These are phyloP conservation scores for Myathropa florea DNA, from an alignment of 2,888 invertebrate species.

Conservation along the genomic window DNA sequence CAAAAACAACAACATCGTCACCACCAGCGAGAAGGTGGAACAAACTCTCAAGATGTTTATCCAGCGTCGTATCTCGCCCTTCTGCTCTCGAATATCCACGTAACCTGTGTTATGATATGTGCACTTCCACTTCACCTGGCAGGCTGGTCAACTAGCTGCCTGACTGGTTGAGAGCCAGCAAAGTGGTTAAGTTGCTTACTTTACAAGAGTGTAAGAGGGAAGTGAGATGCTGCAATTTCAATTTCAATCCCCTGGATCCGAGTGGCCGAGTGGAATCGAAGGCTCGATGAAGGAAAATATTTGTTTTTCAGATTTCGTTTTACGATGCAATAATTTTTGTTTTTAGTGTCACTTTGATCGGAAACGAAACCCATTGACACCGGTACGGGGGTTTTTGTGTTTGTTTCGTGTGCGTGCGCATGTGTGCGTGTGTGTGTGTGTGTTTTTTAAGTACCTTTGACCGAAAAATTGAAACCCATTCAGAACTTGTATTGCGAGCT, in stretches of 20 bases:
- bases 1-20: background rate
- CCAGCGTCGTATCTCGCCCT: conserved; percentile 38
- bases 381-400: conserved; percentile 35
- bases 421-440: conserved; percentile 12
- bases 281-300: conserved; percentile 46
- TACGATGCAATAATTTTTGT: conserved; percentile 70
- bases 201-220: conserved; percentile 58
- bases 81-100: conserved; percentile 53
- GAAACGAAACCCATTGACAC: conserved; percentile 63
- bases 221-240: conserved; percentile 46
- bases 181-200: conserved; percentile 59
- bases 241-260: conserved; percentile 12
- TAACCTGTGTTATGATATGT: conserved; percentile 66
- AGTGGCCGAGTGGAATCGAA: background rate
- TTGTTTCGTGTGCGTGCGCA: conserved; percentile 2
- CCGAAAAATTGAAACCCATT: conserved; percentile 68
- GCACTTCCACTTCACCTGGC: conserved; percentile 64
- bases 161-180: conserved; percentile 51
- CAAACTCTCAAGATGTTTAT: conserved; percentile 55
- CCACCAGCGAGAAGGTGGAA: conserved; percentile 41
- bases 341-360: conserved; percentile 69
- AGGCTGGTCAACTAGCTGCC: conserved; percentile 56
- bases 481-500: conserved; percentile 54
- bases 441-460: conserved; percentile 56
- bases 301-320: conserved; percentile 70